Percentiles rank a stretch among this genome's conserved stretches.
Conservation (phyloP, 2,888 invertebrate genomes). For the Nephrotoma flavescens region DNA sequence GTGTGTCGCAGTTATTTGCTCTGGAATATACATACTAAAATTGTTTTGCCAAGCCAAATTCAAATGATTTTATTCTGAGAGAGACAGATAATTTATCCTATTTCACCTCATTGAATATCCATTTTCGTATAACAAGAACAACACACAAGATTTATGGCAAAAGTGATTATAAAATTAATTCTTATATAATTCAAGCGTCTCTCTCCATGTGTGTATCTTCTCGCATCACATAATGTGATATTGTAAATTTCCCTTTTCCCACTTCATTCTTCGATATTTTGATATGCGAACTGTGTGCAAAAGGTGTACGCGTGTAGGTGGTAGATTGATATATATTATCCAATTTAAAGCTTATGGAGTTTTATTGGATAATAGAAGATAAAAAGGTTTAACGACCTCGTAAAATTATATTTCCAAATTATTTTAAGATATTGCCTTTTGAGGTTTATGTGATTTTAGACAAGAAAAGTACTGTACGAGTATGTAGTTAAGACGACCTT, state of each 20-base stretch:
- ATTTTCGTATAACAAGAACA: background rate
- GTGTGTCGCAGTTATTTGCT: background rate
- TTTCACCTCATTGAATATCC: background rate
- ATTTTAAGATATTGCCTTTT: background rate
- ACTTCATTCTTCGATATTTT: background rate
- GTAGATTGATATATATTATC: background rate
- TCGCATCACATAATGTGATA: background rate
- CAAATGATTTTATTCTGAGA: background rate
- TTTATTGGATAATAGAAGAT: background rate
- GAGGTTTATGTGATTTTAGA: background rate
- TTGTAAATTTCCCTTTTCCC: background rate
- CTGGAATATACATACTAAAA: background rate
- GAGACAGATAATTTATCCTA: background rate
- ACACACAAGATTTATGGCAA: background rate
- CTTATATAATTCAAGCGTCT: background rate
- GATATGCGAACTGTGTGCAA: background rate
- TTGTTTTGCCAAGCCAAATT: background rate
- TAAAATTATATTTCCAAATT: background rate
- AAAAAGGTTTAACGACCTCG: background rate
- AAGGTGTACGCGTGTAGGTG: background rate
- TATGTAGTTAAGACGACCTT: background rate
- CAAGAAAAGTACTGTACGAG: background rate
- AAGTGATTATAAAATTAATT: background rate
- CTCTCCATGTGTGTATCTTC: background rate
- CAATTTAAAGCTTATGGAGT: background rate